Evolutionary conservation across 2,113 vertebrate species (phyloP), one percentile per base, ranked within the genome.

Genomic region (Brienomyrus brachyistius): DNA sequence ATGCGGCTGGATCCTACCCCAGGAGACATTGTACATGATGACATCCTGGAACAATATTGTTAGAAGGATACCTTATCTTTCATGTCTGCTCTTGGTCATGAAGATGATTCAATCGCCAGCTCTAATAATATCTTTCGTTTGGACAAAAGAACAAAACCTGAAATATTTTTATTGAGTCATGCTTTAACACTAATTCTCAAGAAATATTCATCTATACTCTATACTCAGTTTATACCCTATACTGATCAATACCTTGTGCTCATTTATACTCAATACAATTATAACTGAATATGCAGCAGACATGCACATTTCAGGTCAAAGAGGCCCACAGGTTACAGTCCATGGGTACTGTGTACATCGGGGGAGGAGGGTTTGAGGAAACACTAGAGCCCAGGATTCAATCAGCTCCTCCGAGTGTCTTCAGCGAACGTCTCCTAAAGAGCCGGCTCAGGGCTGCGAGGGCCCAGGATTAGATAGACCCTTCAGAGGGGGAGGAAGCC

Each of bases 381-480:
- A 43, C 15, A 43, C 35, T 80, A 80, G 35, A 43, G 1, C 82
- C 48, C 23, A 10, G 82, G 40, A 43, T 84, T 84, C 51, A 35
- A 40, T 59, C 86, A 87, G 17, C 31, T 87, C 13, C 54, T 45
- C 88, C 52, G 56, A 89, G 21, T 47, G 17, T 21, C 45, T 48
- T 8, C 43, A 5, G 21, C 82, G 21, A 90, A 59, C n/a, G 52
- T 45, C 83, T 40, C 6, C 54, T 43, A 93, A 88, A 23, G 82
- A 89, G 87, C 31, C 83, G 0, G n/a, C 91, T 88, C n/a, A 59
- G 80, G 86, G 17, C 19, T 59, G 70, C 52, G 70, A 83, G 47
- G 74, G 23, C 47, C 80, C 15, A 86, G 43, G 87, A 91, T 80
- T 86, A 40, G 17, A 62, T 77, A 88, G 45, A 54, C 74, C 84